Evolutionary conservation across 2,888 invertebrate species (phyloP), one percentile per base, ranked within the genome.

Genomic region (Euzetes globulus): DNA sequence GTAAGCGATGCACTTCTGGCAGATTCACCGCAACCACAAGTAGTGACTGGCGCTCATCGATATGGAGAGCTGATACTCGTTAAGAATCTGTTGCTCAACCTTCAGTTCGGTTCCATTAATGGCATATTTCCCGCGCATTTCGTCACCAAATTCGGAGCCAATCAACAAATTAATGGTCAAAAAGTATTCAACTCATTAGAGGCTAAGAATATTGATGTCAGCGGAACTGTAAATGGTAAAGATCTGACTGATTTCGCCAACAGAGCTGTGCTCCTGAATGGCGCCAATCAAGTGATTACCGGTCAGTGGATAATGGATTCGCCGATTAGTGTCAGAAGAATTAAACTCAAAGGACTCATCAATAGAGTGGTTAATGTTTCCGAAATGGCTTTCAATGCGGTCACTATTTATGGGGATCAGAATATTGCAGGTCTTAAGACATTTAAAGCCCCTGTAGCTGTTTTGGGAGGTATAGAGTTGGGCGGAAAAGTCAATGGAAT

Each of bases 241-340:
- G 70, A 73, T 17, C 70, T 73, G 15, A 50, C 17, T 9, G 47
- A 41, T 47, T 13, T 73, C 11, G 58, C 55, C 37, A 71, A 52
- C 17, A 50, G 58, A 73, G 74, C 70, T 0, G 52, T 73, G n/a
- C 29, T 2, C 19, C 70, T 73, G 19, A 55, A 70, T 29, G 72
- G 45, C 25, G 17, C 15, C 17, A 37, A 65, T 50, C 70, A 74
- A 33, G 45, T 70, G 5, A 74, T 76, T 71, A 65, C 41, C 9
- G 76, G 76, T 29, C n/a, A 41, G n/a, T 41, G 41, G 41, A 29
- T 45, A 33, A 71, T 76, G 75, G 52, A 75, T 41, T 19, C 50
- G 1, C 76, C 75, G 19, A 47, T 72, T n/a, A 19, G 29, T 19
- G 58, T 58, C 29, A 47, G 33, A 9, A n/a, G 50, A 27, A 63